Percentiles rank a stretch among this genome's conserved stretches.
Conservation (phyloP, 2,888 invertebrate genomes). For the Oeneis ivallda region DNA sequence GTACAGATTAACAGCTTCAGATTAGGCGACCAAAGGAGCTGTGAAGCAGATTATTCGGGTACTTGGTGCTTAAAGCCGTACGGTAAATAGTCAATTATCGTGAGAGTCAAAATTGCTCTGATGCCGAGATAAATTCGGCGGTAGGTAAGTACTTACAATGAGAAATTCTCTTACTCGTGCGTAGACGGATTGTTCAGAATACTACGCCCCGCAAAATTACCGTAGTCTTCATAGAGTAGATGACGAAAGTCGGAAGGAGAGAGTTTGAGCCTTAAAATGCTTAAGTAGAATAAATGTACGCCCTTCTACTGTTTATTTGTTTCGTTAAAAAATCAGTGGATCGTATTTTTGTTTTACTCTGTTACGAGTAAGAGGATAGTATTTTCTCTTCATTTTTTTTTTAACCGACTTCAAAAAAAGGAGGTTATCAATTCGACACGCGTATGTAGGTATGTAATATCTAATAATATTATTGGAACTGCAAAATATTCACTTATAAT, state of each 20-base stretch:
- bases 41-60: constrained; percentile 28
- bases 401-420: too few relatives aligned
- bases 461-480: too few relatives aligned
- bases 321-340: not conserved
- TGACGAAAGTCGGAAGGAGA: constrained; percentile 28
- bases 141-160: constrained; percentile 52
- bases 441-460: too few relatives aligned
- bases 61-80: constrained; percentile 40
- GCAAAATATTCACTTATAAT: too few relatives aligned
- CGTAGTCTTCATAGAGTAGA: too few relatives aligned
- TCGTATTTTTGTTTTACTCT: not conserved
- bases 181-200: constrained; percentile 55
- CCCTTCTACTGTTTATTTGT: constrained; percentile 1
- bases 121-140: constrained; percentile 51
- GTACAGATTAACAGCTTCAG: too few relatives aligned
- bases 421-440: too few relatives aligned
- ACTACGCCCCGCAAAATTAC: constrained; percentile 41
- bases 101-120: constrained; percentile 50
- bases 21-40: constrained; percentile 14
- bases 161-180: constrained; percentile 50
- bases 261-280: constrained; percentile 18
- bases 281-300: constrained; percentile 6
- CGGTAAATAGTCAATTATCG: constrained; percentile 53
- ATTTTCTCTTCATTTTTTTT: not conserved
- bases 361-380: too few relatives aligned